phyloP scores from a whole-genome alignment of 2,797 vertebrate species.

The Crax fasciolata region DNA sequence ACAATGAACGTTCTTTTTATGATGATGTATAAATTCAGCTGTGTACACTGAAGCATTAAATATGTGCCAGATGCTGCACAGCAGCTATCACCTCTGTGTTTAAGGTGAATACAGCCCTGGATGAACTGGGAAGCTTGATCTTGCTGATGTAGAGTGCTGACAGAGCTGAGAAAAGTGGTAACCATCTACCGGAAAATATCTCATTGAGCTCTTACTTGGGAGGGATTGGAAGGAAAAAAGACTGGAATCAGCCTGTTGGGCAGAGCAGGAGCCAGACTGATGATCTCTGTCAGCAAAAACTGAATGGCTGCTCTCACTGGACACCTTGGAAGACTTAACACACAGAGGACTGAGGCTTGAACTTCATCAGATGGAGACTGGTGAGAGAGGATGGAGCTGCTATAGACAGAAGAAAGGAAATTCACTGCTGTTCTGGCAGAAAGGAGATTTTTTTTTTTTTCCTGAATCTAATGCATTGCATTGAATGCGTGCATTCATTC shows the following conservation, averaged over 20 bases:
- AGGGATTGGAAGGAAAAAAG: neutral
- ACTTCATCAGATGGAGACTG: rapidly evolving
- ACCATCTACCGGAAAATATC: neutral
- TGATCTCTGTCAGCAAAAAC: neutral
- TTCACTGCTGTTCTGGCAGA: neutral
- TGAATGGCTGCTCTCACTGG: neutral
- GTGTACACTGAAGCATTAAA: neutral
- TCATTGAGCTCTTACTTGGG: neutral
- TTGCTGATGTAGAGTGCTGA: neutral
- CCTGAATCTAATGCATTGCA: no score
- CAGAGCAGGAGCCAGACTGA: neutral
- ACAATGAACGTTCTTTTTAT: neutral
- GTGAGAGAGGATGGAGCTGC: neutral
- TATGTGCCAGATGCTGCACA: neutral
- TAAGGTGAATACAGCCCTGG: neutral
- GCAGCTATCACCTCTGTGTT: conserved; percentile 28
- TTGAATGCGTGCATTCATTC: no score
- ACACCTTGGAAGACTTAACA: neutral
- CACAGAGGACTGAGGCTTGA: neutral
- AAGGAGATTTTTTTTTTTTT: neutral
- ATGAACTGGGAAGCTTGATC: neutral
- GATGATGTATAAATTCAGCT: neutral
- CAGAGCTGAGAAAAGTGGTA: neutral
- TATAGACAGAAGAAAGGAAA: conserved; percentile 10
- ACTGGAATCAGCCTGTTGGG: neutral